A percentile compares a stretch with the other conserved stretches of the same genome.
Conservation (phyloP, 2,888 invertebrate genomes). For the Hesperia comma region DNA sequence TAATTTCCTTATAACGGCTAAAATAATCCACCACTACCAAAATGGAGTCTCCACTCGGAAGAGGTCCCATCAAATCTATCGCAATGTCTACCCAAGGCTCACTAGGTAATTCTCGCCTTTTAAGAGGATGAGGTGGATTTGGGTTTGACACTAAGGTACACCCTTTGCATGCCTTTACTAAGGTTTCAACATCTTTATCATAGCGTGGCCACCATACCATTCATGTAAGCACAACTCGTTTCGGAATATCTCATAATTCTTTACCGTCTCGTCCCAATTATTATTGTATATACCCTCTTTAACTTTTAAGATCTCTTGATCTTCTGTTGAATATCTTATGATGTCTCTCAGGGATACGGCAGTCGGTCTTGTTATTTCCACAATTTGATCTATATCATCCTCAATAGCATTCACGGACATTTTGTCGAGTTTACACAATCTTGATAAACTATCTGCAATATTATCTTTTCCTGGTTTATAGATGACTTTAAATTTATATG, state of each 20-base stretch:
- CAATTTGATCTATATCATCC: too few relatives aligned
- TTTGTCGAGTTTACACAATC: conserved; percentile 7
- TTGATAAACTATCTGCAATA: conserved; percentile 3
- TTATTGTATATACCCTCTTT: conserved; percentile 35
- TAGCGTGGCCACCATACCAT: conserved; percentile 46
- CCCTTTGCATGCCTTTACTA: conserved; percentile 40
- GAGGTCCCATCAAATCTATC: conserved; percentile 46
- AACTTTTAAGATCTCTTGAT: conserved; percentile 35
- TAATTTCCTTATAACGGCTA: conserved; percentile 39
- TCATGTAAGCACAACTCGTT: conserved; percentile 41
- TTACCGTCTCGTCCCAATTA: conserved; percentile 37
- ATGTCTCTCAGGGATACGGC: too few relatives aligned
- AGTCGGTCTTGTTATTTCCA: too few relatives aligned
- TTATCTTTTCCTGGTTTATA: conserved; percentile 15
- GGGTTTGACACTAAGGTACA: conserved; percentile 42
- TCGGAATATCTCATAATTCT: conserved; percentile 29
- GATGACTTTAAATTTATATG: conserved; percentile 8
- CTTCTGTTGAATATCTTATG: too few relatives aligned
- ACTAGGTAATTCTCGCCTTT: conserved; percentile 40
- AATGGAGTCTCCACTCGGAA: conserved; percentile 34
- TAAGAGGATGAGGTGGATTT: conserved; percentile 39
- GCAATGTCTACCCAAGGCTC: conserved; percentile 43
- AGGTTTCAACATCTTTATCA: conserved; percentile 41
- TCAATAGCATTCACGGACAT: conserved; percentile 6
- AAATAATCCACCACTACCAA: conserved; percentile 37